Conservation (phyloP, 1,140 invertebrate genomes). For the Rhagoletis zephyria region DNA sequence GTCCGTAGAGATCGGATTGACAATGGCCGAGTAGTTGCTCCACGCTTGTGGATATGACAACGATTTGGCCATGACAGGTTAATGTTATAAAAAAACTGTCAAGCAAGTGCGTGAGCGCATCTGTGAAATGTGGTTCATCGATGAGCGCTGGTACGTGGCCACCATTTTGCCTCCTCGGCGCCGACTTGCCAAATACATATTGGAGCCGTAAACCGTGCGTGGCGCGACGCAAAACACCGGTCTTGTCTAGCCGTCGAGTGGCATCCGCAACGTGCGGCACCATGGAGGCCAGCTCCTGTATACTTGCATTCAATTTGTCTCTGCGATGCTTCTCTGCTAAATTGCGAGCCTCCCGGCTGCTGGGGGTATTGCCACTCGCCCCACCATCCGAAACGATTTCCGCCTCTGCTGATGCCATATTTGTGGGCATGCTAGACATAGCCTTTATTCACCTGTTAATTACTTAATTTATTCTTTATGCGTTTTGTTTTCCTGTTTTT, state of each 20-base stretch:
- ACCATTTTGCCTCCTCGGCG: conserved; percentile 55
- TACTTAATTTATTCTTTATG: neutral
- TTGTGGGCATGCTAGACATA: neutral
- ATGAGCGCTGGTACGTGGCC: neutral
- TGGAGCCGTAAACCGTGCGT: conserved; percentile 81
- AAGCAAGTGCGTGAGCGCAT: conserved; percentile 74
- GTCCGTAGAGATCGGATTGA: conserved; percentile 89
- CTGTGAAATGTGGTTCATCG: conserved; percentile 63
- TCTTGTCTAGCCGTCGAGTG: conserved; percentile 88
- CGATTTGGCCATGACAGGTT: conserved; percentile 86
- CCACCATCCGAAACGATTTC: conserved; percentile 38
- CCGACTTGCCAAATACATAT: conserved; percentile 70
- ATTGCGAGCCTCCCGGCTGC: conserved; percentile 84
- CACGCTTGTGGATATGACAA: conserved; percentile 88
- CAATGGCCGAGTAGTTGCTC: conserved; percentile 87
- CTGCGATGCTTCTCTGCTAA: conserved; percentile 90
- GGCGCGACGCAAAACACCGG: conserved; percentile 88
- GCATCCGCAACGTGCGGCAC: conserved; percentile 87
- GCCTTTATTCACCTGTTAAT: neutral
- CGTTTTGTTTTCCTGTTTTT: conserved; percentile 15
- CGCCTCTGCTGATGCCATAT: neutral
- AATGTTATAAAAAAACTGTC: conserved; percentile 85
- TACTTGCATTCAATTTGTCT: conserved; percentile 90
- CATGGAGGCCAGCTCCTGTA: conserved; percentile 84
- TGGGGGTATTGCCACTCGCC: conserved; percentile 5